phyloP scores from a whole-genome alignment of 2,113 vertebrate genomes.

The Nothoprocta pentlandii region DNA sequence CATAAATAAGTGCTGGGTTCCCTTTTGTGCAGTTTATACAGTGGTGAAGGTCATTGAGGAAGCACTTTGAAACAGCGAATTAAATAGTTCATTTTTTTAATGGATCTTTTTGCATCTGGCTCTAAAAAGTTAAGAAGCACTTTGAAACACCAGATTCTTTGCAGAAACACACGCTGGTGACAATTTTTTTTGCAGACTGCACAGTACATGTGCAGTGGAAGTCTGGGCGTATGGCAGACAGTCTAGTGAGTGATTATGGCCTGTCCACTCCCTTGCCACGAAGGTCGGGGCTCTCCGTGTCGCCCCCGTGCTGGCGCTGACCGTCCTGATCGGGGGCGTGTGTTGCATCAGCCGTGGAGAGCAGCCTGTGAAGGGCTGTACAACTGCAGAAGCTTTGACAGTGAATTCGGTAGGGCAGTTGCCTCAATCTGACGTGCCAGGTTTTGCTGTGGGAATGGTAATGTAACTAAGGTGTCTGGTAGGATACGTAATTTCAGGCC shows the following conservation, averaged over 20 bases:
- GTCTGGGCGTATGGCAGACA: conserved; percentile 90
- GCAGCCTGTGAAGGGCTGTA: conserved; percentile 98
- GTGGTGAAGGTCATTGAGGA: not conserved
- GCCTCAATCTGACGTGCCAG: conserved; percentile 96
- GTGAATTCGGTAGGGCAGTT: conserved; percentile 94
- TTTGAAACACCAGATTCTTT: not conserved
- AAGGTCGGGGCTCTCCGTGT: conserved; percentile 90
- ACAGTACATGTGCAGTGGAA: conserved; percentile 90
- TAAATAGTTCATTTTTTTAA: not conserved
- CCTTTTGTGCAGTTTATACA: not conserved
- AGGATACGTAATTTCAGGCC: accelerated
- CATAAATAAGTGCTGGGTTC: not conserved
- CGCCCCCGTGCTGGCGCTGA: conserved; percentile 95
- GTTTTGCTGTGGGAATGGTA: conserved; percentile 65
- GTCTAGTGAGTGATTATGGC: conserved; percentile 91
- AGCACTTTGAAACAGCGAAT: conserved; percentile 4
- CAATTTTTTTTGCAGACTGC: not conserved
- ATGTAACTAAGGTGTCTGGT: not conserved
- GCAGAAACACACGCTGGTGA: not conserved
- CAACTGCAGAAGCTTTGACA: conserved; percentile 98
- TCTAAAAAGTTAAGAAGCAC: not conserved
- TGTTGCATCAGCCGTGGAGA: conserved; percentile 97
- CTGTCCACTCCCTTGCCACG: conserved; percentile 86
- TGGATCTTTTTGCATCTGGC: not conserved
- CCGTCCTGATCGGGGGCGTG: conserved; percentile 97